phyloP scores from a whole-genome alignment of 2,888 invertebrate genomes.

The Pheosia gnoma region DNA sequence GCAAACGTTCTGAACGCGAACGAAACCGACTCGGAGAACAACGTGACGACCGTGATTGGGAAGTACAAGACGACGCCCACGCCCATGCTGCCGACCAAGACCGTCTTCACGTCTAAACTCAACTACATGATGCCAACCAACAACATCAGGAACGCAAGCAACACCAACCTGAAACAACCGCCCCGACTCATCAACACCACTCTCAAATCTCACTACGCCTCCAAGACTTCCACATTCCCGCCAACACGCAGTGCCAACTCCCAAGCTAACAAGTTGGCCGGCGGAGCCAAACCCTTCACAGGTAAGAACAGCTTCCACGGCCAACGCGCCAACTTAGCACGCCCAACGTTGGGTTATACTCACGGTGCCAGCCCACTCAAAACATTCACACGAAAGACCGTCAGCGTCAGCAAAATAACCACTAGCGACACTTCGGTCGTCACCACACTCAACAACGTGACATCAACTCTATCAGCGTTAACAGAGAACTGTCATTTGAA shows the following conservation, averaged over 20 bases:
- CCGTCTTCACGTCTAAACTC: conserved; percentile 71
- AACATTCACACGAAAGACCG: conserved; percentile 68
- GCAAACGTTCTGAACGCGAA: conserved; percentile 69
- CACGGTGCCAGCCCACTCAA: conserved; percentile 71
- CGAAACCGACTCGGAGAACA: conserved; percentile 74
- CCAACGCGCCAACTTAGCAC: conserved; percentile 74
- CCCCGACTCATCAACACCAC: conserved; percentile 60
- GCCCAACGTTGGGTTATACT: conserved; percentile 64
- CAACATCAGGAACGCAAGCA: conserved; percentile 71
- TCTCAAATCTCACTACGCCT: conserved; percentile 67
- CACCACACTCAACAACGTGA: conserved; percentile 64
- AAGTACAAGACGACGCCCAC: conserved; percentile 77
- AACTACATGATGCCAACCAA: conserved; percentile 80
- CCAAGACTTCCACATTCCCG: conserved; percentile 78
- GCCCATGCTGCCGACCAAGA: conserved; percentile 73
- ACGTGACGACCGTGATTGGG: conserved; percentile 74
- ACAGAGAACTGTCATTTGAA: conserved; percentile 79
- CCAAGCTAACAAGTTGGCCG: conserved; percentile 60
- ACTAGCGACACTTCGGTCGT: conserved; percentile 58
- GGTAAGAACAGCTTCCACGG: conserved; percentile 74
- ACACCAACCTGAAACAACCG: conserved; percentile 71
- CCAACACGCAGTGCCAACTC: conserved; percentile 76
- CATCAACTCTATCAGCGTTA: conserved; percentile 71
- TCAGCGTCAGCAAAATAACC: conserved; percentile 51
- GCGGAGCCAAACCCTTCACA: conserved; percentile 65